Conservation (phyloP, 35 echinoderm and acorn worm genomes). For the Apostichopus californicus region DNA sequence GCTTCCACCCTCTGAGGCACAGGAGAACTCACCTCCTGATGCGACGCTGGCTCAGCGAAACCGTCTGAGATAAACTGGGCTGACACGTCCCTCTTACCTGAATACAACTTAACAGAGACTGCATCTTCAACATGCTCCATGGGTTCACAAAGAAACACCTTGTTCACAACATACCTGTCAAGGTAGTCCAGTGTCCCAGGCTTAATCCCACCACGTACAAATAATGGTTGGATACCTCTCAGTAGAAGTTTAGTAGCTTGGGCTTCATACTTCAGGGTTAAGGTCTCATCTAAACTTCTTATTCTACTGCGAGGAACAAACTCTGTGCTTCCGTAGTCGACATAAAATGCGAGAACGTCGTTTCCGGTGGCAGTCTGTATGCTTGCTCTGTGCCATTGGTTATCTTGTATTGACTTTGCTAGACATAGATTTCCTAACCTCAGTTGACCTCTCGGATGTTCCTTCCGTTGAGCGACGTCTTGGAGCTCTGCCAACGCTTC, state of each 20-base stretch:
- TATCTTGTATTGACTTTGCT: conserved; percentile 81
- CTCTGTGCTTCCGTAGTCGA: conserved; percentile 89
- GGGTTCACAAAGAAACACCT: conserved; percentile 67
- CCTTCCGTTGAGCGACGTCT: conserved; percentile 45
- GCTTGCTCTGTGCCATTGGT: conserved; percentile 77
- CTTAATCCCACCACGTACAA: conserved; percentile 63
- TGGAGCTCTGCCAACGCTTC: conserved; percentile 12
- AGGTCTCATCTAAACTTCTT: conserved; percentile 34
- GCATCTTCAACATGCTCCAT: conserved; percentile 42
- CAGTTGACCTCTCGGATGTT: conserved; percentile 49
- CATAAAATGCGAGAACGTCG: conserved; percentile 87
- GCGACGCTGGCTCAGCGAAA: conserved; percentile 49
- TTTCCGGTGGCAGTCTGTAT: conserved; percentile 81
- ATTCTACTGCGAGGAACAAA: conserved; percentile 74
- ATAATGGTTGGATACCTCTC: conserved; percentile 55
- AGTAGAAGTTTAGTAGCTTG: conserved; percentile 78
- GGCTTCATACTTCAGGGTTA: conserved; percentile 53
- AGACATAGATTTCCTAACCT: conserved; percentile 61
- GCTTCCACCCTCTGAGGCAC: not conserved
- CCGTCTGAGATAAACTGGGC: conserved; percentile 63
- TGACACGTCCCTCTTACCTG: conserved; percentile 43
- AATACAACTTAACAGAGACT: conserved; percentile 60
- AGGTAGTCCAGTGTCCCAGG: conserved; percentile 69
- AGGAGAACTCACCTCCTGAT: not conserved
- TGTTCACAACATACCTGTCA: conserved; percentile 57